Evolutionary conservation across 1,140 invertebrate genomes (phyloP).

Genomic region (Sitophilus oryzae): DNA sequence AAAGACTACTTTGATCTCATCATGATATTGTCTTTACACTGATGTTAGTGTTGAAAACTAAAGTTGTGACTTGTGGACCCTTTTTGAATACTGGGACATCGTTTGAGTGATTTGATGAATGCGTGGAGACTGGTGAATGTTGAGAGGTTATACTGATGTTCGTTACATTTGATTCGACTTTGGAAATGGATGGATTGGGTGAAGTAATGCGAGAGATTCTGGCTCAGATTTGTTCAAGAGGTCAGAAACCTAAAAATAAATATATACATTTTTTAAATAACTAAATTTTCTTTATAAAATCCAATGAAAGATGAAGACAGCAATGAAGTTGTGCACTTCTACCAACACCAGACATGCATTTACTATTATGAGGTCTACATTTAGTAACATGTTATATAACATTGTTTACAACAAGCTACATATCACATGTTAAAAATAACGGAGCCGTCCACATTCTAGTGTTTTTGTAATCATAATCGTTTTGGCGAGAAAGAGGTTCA

Average conservation of each 20-base stretch:
- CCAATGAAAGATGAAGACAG: no score
- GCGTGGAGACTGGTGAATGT: slow-evolving; percentile 36
- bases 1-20: slow-evolving; percentile 51
- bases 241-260: slow-evolving; percentile 40
- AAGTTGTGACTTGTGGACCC: slow-evolving; percentile 51
- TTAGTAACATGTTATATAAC: no score
- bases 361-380: no score
- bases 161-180: slow-evolving; percentile 52
- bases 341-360: no score
- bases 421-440: no score
- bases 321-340: no score
- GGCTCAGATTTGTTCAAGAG: slow-evolving; percentile 31
- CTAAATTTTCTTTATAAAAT: no score
- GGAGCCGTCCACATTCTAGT: no score
- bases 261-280: no score
- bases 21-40: slow-evolving; percentile 45
- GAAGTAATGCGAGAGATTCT: slow-evolving; percentile 24
- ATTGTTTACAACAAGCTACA: no score
- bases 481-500: no score
- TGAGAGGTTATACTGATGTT: slow-evolving; percentile 52
- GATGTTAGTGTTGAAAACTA: slow-evolving; percentile 49
- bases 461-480: no score
- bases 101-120: slow-evolving; percentile 7
- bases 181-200: slow-evolving; percentile 39
- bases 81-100: slow-evolving; percentile 60